Conservation (phyloP, 2,888 invertebrate species). For the Lutraria lutraria region DNA sequence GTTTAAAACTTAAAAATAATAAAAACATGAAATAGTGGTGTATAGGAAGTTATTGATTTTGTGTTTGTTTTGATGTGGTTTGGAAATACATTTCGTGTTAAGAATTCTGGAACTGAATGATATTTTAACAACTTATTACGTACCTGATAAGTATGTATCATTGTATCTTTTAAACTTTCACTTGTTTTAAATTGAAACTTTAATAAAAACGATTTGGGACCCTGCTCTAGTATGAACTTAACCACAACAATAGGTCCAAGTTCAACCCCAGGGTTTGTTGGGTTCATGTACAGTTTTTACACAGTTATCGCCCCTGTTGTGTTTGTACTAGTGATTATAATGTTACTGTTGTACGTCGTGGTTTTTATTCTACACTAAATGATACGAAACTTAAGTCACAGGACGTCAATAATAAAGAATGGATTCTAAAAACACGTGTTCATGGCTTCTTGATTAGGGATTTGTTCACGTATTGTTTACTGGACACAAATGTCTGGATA, state of each 20-base stretch:
- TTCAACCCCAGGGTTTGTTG: conserved; percentile 43
- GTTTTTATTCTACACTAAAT: conserved; percentile 45
- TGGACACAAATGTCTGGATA: background rate
- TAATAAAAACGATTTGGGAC: too few species aligned
- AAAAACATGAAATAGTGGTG: too few species aligned
- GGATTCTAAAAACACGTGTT: background rate
- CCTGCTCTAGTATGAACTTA: conserved; percentile 20
- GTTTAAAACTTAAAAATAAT: too few species aligned
- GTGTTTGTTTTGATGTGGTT: too few species aligned
- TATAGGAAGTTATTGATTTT: too few species aligned
- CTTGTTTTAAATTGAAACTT: too few species aligned
- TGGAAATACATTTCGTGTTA: too few species aligned
- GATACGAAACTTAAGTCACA: background rate
- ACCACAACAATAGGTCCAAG: background rate
- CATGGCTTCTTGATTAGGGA: background rate
- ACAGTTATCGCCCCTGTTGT: conserved; percentile 45
- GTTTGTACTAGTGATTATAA: conserved; percentile 52
- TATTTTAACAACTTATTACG: too few species aligned
- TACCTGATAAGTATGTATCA: too few species aligned
- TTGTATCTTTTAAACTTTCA: too few species aligned
- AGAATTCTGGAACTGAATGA: too few species aligned
- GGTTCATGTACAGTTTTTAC: conserved; percentile 52
- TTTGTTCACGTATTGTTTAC: background rate
- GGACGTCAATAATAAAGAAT: background rate
- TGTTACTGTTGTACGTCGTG: conserved; percentile 51